Evolutionary conservation across 2,797 vertebrate species (phyloP).

Genomic region (Myotis vivesi): DNA sequence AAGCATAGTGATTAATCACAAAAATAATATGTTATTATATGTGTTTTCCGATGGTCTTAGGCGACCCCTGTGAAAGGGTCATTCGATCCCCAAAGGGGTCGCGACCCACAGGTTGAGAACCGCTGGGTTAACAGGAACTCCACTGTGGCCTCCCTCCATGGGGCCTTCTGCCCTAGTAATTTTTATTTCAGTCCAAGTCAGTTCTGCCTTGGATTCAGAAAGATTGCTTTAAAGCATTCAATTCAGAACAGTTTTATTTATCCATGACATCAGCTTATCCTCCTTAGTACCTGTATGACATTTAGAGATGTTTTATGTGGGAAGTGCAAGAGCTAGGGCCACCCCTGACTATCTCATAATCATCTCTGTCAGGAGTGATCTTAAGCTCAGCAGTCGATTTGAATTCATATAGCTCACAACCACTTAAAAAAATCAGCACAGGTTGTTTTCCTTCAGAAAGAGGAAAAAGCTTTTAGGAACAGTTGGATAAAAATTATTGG

Average conservation of each 20-base stretch:
- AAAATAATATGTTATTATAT: too few species aligned
- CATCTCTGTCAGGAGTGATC: neutral
- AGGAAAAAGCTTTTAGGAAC: neutral
- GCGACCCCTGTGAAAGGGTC: too few species aligned
- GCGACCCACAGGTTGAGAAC: too few species aligned
- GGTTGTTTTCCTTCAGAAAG: neutral
- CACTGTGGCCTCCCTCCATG: neutral
- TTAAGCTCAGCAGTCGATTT: neutral
- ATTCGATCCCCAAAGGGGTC: too few species aligned
- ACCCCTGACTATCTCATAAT: neutral
- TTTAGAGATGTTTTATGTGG: neutral
- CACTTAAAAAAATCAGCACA: neutral
- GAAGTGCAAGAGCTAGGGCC: neutral
- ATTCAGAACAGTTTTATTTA: neutral
- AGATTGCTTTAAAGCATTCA: neutral
- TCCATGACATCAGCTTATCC: neutral
- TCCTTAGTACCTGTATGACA: neutral
- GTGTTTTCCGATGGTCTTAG: too few species aligned
- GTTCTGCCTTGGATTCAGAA: neutral
- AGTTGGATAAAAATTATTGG: neutral
- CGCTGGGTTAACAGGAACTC: neutral
- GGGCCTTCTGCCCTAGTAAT: neutral
- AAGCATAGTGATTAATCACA: too few species aligned
- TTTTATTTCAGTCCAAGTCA: neutral
- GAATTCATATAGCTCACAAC: neutral